Evolutionary conservation across 2,888 invertebrate genomes (phyloP).

Genomic region (Scaptomyza reducta): DNA sequence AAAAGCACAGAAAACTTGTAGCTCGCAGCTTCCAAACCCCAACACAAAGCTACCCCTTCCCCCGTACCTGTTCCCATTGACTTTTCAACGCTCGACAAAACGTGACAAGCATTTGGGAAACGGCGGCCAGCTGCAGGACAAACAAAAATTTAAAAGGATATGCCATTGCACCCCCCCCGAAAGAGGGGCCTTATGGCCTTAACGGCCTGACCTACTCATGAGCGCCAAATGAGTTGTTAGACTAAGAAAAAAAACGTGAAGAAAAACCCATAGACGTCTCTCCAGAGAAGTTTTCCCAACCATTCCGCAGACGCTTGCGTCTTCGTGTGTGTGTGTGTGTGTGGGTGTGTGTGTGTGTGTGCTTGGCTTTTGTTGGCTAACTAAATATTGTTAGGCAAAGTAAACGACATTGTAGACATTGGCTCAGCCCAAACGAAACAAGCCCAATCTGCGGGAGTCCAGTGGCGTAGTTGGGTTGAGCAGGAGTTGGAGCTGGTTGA

Average conservation of each 20-base stretch:
- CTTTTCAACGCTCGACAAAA: constrained; percentile 69
- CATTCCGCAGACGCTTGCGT: constrained; percentile 22
- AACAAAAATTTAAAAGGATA: constrained; percentile 68
- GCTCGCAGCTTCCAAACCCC: not conserved
- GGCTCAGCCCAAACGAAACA: constrained; percentile 27
- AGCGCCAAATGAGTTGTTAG: constrained; percentile 76
- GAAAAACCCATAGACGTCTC: constrained; percentile 35
- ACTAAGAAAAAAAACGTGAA: constrained; percentile 11
- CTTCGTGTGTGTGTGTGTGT: constrained; percentile 1
- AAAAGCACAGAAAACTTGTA: constrained; percentile 72
- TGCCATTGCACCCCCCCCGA: constrained; percentile 55
- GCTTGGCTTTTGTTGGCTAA: constrained; percentile 71
- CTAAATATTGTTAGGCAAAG: constrained; percentile 79
- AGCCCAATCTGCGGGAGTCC: constrained; percentile 40
- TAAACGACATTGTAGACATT: constrained; percentile 74
- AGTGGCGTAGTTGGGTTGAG: constrained; percentile 37
- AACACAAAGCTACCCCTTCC: not conserved
- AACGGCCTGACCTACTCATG: constrained; percentile 78
- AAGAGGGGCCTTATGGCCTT: constrained; percentile 41
- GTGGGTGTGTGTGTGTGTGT: constrained; percentile 19
- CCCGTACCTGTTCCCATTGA: constrained; percentile 26
- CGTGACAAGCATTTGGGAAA: constrained; percentile 70
- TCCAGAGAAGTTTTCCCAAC: constrained; percentile 37
- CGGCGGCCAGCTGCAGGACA: constrained; percentile 45
- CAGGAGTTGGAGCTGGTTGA: too few species aligned